Base-by-base conservation (phyloP, 2,113 vertebrate genomes). In the Chlamydotis undulata region DNA sequence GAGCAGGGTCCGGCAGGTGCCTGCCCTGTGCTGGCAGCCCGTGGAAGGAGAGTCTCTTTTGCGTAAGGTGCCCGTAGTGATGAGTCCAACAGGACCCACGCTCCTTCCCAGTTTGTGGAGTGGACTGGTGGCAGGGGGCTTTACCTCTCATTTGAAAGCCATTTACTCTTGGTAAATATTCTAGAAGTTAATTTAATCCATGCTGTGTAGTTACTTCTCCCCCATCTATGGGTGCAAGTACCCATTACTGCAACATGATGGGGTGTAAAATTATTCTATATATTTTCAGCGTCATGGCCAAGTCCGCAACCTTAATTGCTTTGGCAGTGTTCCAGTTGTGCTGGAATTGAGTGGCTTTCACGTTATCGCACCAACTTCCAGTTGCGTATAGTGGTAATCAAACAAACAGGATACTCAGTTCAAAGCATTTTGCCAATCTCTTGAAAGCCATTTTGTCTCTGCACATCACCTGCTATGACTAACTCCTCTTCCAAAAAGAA, bases 281-380 rank as follows among this genome's bases (percentile, higher is more conserved):
- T 43, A 55, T 95, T 96, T 92, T 87, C 64, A 65, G 93, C 85
- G 77, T 95, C 65, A 25, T 60, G 96, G 95, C 96, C 90, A 93
- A 95, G 85, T 92, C 93, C 90, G 92, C 89, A 95, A 87, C 77
- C 91, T 97, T 98, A 97, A 98, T 97, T 96, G 96, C 94, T 97
- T 97, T 97, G 97, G 96, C 94, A 89, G 91, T 35, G 13, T 94
- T 97, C 93, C 93, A 93, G 95, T 92, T 97, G 97, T 97, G 37
- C 95, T 78, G 94, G 94, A 89, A 89, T 82, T 94, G 96, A 92
- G 93, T 92, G 97, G 96, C 94, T 97, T 97, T 19, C 53, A 93
- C 70, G 52, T 92, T 97, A 95, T 93, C 94, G 35, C 94, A 70
- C 75, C 25, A 85, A 92, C 96, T 97, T 96, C 91, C 91, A 96